Base-by-base conservation (phyloP, 2,113 vertebrate species). In the Tachysurus vachellii region DNA sequence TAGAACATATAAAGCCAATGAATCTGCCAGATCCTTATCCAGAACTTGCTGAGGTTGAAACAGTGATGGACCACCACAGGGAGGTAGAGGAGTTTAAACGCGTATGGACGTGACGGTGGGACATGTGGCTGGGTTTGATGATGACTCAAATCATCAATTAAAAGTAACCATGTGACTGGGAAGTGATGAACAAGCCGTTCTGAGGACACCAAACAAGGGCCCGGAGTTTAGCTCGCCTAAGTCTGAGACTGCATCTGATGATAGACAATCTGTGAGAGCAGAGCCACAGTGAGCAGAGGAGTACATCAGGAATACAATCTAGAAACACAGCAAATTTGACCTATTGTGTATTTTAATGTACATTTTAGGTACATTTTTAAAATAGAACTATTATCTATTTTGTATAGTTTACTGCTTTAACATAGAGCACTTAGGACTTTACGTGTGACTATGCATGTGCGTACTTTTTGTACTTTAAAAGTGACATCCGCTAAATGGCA, bases 301-400 rank as follows among this genome's bases (percentile, higher is more conserved):
- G 14, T 77, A 28, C 23, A 54, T 77, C 47, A 77, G 75, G 75
- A 77, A 59, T 80, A 36, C 77, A 80, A 59, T 36, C 54, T 36
- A 23, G 54, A 36, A 57, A 80, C 31, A 23, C 19, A 42, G 21
- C 56, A 81, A 57, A 12, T 77, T 77, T 50, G 6, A 77, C 4
- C 7, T 17, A 36, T 42, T 1, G 23, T 42, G 54, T 81, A 61
- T 81, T 12, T 56, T 56, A 79, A 17, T 56, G 19, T 80, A 59
- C 17, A 56, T 31, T 80, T 57, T 80, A 31, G 31, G 76, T 4
- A 56, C 1, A 56, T 54, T 79, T 79, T 59, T 23, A 26, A 59
- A 6, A 10, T 80, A 17, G 4, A 59, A 6, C 19, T 80, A 3
- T 5, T 21, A 42, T 23, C 11, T 80, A 80, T 80, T 80, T 80